Conservation (phyloP, 1,140 invertebrate genomes). For the Pseudachorutes palmiensis region DNA sequence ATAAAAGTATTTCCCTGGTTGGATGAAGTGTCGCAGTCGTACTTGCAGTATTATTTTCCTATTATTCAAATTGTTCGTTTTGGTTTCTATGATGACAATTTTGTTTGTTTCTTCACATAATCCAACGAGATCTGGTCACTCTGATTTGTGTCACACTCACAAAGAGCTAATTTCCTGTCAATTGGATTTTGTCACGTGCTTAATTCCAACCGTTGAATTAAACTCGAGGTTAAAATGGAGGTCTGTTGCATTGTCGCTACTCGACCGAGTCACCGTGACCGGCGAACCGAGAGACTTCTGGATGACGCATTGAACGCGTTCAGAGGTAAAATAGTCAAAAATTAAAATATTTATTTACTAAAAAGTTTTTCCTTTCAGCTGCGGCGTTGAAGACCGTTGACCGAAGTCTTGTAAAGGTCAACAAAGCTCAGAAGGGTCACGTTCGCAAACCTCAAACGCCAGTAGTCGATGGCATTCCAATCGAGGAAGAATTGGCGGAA, state of each 20-base stretch:
- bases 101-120: too few species aligned
- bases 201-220: too few species aligned
- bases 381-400: not conserved
- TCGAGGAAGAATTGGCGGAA: constrained; percentile 50
- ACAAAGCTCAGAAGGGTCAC: not conserved
- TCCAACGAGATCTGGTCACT: too few species aligned
- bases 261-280: constrained; percentile 7
- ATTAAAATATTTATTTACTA: not conserved
- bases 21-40: too few species aligned
- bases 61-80: too few species aligned
- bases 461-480: constrained; percentile 49
- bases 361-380: not conserved
- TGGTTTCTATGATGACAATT: too few species aligned
- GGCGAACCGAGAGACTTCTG: constrained; percentile 25
- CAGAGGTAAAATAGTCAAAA: constrained; percentile 7
- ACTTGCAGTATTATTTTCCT: too few species aligned
- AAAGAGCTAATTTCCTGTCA: too few species aligned
- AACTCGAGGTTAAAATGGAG: too few species aligned
- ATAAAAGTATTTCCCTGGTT: too few species aligned
- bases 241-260: constrained; percentile 10
- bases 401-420: not conserved
- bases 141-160: too few species aligned
- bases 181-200: too few species aligned
- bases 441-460: constrained; percentile 42
- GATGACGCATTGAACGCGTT: constrained; percentile 28